Evolutionary conservation across 2,113 vertebrate genomes (phyloP).

Genomic region (Ceyx cyanopectus): DNA sequence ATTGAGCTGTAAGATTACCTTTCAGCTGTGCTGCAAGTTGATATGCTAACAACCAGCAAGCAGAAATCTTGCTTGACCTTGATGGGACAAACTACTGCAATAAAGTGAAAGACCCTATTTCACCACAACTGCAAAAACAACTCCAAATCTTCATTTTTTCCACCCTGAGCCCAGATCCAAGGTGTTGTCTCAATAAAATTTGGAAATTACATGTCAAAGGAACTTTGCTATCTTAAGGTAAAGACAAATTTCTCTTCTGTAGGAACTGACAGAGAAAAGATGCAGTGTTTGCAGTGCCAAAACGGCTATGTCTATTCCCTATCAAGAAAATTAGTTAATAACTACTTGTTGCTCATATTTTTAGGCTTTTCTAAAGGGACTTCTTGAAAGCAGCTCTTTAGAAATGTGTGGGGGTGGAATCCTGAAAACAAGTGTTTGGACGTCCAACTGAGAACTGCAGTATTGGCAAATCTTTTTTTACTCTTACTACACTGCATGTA

Average conservation of each 20-base stretch:
- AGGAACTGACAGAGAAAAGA: slow-evolving; percentile 1
- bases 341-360: neutral
- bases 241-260: neutral
- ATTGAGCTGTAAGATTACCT: slow-evolving; percentile 65
- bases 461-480: neutral
- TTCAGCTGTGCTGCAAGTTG: slow-evolving; percentile 60
- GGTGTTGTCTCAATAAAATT: neutral
- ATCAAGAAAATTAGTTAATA: neutral
- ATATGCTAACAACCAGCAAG: slow-evolving; percentile 63
- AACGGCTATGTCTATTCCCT: neutral
- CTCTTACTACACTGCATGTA: neutral
- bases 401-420: neutral
- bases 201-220: neutral
- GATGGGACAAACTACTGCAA: slow-evolving; percentile 30
- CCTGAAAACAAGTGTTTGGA: neutral
- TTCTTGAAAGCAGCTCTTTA: neutral
- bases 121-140: neutral
- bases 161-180: neutral
- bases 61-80: slow-evolving; percentile 62
- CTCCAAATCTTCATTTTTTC: neutral
- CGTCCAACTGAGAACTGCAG: neutral
- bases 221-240: neutral
- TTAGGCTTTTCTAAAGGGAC: neutral
- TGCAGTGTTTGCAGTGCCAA: neutral
- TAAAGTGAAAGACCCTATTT: neutral